These are phyloP conservation scores for Cryptosula pallasiana DNA, from an alignment of 2,888 invertebrate genomes.

Conservation along the genomic window DNA sequence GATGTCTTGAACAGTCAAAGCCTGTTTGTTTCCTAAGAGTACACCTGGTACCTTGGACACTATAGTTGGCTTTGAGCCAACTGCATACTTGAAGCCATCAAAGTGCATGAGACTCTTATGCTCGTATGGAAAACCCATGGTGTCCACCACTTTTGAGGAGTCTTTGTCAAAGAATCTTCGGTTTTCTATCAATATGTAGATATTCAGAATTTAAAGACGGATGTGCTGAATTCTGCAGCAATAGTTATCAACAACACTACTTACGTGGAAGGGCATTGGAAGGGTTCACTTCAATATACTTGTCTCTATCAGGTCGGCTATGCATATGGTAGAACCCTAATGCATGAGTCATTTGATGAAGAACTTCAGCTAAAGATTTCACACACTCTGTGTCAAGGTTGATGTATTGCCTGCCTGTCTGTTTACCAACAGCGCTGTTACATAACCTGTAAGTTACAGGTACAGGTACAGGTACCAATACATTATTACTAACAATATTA, in stretches of 20 bases:
- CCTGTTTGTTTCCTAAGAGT: not conserved
- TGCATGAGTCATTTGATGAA: slow-evolving; percentile 20
- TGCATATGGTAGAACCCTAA: slow-evolving; percentile 22
- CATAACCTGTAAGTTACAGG: not conserved
- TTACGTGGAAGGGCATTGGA: slow-evolving; percentile 2
- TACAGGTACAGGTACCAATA: too few species aligned
- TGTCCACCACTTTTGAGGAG: not conserved
- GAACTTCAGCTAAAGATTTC: slow-evolving; percentile 16
- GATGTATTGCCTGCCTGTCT: slow-evolving; percentile 16
- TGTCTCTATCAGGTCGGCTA: not conserved
- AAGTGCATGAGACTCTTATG: slow-evolving; percentile 20
- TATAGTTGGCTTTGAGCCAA: slow-evolving; percentile 1
- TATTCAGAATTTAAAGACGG: not conserved
- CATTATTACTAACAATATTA: too few species aligned
- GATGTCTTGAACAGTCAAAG: slow-evolving; percentile 11
- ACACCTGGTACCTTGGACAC: not conserved
- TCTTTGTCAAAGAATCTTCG: slow-evolving; percentile 15
- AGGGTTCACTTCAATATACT: slow-evolving; percentile 4
- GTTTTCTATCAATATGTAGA: slow-evolving; percentile 3
- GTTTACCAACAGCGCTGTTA: slow-evolving; percentile 16
- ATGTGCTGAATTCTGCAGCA: too few species aligned
- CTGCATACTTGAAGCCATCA: slow-evolving; percentile 14
- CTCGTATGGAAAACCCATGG: slow-evolving; percentile 18
- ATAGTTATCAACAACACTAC: not conserved
- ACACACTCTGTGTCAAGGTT: slow-evolving; percentile 17